phyloP scores from a whole-genome alignment of 2,888 invertebrate species.

The Melieria crassipennis region DNA sequence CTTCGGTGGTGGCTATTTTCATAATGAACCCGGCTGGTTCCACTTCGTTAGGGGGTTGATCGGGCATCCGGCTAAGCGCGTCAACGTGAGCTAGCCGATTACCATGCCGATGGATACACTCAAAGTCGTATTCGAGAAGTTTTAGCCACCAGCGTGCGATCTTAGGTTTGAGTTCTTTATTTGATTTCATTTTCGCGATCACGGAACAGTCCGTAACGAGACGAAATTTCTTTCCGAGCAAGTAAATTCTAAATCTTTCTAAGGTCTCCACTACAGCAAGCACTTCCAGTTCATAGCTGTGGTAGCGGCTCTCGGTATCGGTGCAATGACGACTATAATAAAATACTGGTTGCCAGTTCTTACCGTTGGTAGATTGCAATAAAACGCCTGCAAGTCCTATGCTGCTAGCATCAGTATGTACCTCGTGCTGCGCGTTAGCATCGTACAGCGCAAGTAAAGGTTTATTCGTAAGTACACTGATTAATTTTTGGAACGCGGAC shows the following conservation, averaged over 20 bases:
- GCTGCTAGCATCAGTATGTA: conserved; percentile 24
- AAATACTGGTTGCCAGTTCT: conserved; percentile 6
- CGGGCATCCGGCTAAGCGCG: conserved; percentile 28
- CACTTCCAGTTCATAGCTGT: conserved; percentile 50
- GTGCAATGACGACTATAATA: conserved; percentile 17
- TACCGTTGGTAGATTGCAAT: conserved; percentile 6
- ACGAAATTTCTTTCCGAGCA: conserved; percentile 14
- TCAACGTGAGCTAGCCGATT: conserved; percentile 26
- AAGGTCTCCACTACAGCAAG: conserved; percentile 15
- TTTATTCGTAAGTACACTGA: conserved; percentile 7
- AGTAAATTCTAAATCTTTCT: conserved; percentile 15
- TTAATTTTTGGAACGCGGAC: not conserved
- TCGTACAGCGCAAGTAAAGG: not conserved
- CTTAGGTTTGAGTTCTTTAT: conserved; percentile 9
- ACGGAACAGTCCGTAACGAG: conserved; percentile 25
- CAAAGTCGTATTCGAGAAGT: conserved; percentile 10
- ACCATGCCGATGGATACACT: conserved; percentile 23
- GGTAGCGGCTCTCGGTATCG: conserved; percentile 40
- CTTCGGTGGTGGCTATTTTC: conserved; percentile 8
- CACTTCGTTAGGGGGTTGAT: conserved; percentile 18
- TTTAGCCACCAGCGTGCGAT: conserved; percentile 1
- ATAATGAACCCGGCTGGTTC: conserved; percentile 25
- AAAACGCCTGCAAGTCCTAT: conserved; percentile 8
- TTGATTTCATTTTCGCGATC: conserved; percentile 3
- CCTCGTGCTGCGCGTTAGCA: conserved; percentile 21